Conservation (phyloP, 2,797 vertebrate genomes). For the Morelia viridis region DNA sequence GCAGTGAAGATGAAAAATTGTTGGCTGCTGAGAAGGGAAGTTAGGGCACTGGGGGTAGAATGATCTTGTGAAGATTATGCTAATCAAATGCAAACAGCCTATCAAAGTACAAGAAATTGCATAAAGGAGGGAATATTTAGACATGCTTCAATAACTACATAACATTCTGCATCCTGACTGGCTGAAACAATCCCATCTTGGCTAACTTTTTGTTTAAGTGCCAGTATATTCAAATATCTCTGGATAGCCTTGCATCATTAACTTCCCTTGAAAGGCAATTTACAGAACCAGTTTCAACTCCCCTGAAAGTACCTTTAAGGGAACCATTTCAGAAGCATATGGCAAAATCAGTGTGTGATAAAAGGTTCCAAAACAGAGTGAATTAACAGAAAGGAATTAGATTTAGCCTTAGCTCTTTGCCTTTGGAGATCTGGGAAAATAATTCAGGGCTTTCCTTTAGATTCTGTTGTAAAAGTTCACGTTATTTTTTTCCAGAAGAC, state of each 20-base stretch:
- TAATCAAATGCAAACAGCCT: constrained; percentile 1
- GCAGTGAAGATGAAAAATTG: not conserved
- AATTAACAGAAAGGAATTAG: not conserved
- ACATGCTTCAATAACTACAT: constrained; percentile 6
- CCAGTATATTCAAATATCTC: constrained; percentile 33
- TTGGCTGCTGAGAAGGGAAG: constrained; percentile 12
- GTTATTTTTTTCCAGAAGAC: not conserved
- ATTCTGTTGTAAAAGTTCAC: not conserved
- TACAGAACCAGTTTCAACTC: constrained; percentile 32
- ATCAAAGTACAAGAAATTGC: constrained; percentile 12
- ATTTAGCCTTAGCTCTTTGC: not conserved
- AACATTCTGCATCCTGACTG: constrained; percentile 14
- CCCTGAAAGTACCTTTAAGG: not conserved
- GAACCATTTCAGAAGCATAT: constrained; percentile 19
- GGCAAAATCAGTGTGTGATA: not conserved
- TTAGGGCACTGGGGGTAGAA: not conserved
- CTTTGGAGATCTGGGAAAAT: not conserved
- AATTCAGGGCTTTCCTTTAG: not conserved
- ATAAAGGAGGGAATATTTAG: constrained; percentile 28
- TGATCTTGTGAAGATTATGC: constrained; percentile 18
- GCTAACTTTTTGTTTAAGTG: constrained; percentile 20
- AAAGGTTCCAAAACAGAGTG: not conserved
- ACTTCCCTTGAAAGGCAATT: constrained; percentile 38
- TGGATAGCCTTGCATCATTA: constrained; percentile 12
- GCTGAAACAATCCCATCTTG: constrained; percentile 7